A percentile compares a stretch with the other conserved stretches of the same genome.
phyloP scores from a whole-genome alignment of 2,797 vertebrate genomes.

The Oreortyx pictus region DNA sequence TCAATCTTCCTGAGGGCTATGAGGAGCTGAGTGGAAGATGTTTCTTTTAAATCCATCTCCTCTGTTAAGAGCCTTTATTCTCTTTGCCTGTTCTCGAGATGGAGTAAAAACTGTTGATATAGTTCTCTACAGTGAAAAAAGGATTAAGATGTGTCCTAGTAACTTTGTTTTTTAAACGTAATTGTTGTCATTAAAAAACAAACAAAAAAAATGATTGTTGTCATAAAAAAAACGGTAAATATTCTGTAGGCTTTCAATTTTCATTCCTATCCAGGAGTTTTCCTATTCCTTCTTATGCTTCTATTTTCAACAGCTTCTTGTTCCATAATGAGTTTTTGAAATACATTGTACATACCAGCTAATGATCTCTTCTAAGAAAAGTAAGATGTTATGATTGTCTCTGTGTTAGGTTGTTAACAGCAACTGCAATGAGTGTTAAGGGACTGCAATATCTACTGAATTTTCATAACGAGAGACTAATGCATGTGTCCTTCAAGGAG shows the following conservation, averaged over 20 bases:
- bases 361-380: not conserved
- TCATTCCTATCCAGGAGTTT: constrained; percentile 23
- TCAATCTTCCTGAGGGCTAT: not conserved
- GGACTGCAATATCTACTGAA: not conserved
- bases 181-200: constrained; percentile 46
- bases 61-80: not conserved
- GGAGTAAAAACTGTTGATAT: not conserved
- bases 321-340: no score
- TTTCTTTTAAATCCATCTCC: not conserved
- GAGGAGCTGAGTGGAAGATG: not conserved
- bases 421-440: not conserved
- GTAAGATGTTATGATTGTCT: not conserved
- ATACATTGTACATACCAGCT: not conserved
- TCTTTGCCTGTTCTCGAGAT: not conserved
- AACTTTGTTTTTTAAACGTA: not conserved
- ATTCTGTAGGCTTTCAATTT: constrained; percentile 41
- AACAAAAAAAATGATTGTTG: no score
- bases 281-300: not conserved
- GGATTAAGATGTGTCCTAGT: not conserved
- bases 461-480: not conserved
- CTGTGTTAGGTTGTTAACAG: not conserved
- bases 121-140: not conserved
- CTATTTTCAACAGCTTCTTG: not conserved
- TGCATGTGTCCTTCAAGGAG: not conserved
- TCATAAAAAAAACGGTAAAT: not conserved